Evolutionary conservation across 2,888 invertebrate species (phyloP).

Genomic region (Steinernema carpocapsae): DNA sequence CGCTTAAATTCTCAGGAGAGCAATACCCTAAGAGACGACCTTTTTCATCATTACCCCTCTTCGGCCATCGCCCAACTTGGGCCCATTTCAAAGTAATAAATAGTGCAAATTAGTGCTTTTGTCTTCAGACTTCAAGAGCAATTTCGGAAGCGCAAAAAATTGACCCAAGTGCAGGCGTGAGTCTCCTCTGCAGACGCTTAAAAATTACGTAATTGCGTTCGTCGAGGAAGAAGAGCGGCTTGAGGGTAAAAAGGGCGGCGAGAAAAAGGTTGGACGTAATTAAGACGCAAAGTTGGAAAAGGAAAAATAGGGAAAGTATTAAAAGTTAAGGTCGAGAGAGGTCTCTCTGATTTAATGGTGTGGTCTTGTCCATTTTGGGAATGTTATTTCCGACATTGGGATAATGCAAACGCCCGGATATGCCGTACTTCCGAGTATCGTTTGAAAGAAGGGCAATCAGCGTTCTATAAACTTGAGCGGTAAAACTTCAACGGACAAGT

Average conservation of each 20-base stretch:
- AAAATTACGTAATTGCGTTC: not conserved
- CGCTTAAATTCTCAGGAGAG: not conserved
- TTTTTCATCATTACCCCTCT: constrained; percentile 1
- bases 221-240: too few relatives aligned
- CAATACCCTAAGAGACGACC: not conserved
- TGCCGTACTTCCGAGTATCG: not conserved
- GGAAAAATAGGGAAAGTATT: too few relatives aligned
- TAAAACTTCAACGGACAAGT: too few relatives aligned
- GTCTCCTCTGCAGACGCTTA: not conserved
- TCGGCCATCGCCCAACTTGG: not conserved
- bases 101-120: constrained; percentile 10
- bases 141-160: not conserved
- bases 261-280: too few relatives aligned
- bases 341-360: too few relatives aligned
- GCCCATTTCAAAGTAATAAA: not conserved
- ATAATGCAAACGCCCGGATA: not conserved
- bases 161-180: not conserved
- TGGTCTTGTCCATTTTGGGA: too few relatives aligned
- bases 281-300: too few relatives aligned
- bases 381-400: too few relatives aligned
- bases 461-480: too few relatives aligned
- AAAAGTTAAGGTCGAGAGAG: too few relatives aligned
- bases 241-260: too few relatives aligned
- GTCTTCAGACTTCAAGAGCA: not conserved
- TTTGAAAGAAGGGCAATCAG: too few relatives aligned